Evolutionary conservation across 2,797 vertebrate genomes (phyloP), one percentile per base, ranked within the genome.

Genomic region (Gambusia yucatana): DNA sequence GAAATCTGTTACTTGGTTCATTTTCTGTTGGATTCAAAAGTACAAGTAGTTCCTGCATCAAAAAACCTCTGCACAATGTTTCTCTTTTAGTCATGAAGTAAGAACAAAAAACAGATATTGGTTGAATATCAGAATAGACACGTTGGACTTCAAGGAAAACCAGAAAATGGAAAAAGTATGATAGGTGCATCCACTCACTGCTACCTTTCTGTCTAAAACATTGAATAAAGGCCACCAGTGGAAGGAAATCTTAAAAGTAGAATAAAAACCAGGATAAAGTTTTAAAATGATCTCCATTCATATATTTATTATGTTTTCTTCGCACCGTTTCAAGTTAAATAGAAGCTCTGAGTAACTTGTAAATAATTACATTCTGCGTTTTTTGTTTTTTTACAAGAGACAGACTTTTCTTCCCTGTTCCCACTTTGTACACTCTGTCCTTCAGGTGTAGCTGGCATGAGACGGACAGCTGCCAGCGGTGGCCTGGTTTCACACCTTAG

Each of bases 401-500:
- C 30, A 30, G 2, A 36, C 17, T 10, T 41, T 67, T 25, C 50
- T 71, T 28, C 36, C 9, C 28, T 0, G 1, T 73, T 50, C 72
- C 33, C 52, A 87, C 74, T 80, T 20, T 81, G 69, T 30, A 20
- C 36, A 43, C 76, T 50, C 83, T 76, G 90, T 92, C 90, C 91
- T 92, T 92, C 91, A 90, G 91, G 89, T 88, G 82, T 77, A 78
- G 85, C 44, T 22, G 74, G 74, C 84, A 85, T 86, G 92, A 87
- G 91, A 92, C 87, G 87, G 89, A 89, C 90, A 90, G 89, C 90
- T 87, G 87, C 86, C 91, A 86, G 87, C 61, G 75, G 90, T 88
- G 93, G 85, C 88, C 93, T 84, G 82, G 77, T 92, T 95, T 96
- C 94, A 95, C 95, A 96, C 95, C 94, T 94, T 88, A 77, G 84